Conservation (phyloP, 1,140 invertebrate genomes). For the Drosophila parabipectinata region DNA sequence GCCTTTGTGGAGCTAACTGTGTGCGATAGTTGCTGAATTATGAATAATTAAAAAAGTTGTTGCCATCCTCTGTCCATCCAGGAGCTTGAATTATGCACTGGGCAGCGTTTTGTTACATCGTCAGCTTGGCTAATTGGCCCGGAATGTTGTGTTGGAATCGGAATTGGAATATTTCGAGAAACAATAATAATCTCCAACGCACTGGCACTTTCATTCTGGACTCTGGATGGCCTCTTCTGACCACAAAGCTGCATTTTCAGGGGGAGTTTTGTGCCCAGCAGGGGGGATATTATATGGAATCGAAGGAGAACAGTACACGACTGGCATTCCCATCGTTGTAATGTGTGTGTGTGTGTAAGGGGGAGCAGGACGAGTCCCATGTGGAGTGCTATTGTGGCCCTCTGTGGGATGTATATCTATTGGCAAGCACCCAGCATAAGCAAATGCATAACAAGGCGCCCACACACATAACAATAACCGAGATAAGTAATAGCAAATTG, state of each 20-base stretch:
- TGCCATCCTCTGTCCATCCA: neutral
- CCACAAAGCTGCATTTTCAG: constrained; percentile 21
- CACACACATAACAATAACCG: constrained; percentile 59
- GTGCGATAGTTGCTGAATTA: constrained; percentile 26
- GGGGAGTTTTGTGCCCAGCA: neutral
- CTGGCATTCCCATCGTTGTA: too few species aligned
- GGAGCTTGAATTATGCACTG: neutral
- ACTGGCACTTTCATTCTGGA: neutral
- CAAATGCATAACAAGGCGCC: constrained; percentile 59
- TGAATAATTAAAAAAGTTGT: constrained; percentile 34
- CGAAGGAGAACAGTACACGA: too few species aligned
- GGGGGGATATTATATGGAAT: too few species aligned
- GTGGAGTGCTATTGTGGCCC: constrained; percentile 11
- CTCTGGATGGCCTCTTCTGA: neutral
- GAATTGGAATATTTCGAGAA: neutral
- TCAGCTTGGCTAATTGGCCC: neutral
- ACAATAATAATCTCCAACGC: neutral
- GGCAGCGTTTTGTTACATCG: neutral
- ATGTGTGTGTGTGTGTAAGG: constrained; percentile 1
- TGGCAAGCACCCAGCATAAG: constrained; percentile 64
- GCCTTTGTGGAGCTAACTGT: constrained; percentile 4
- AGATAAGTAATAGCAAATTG: constrained; percentile 77
- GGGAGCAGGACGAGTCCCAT: constrained; percentile 16
- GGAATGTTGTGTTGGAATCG: neutral
- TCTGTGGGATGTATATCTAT: constrained; percentile 32